Conservation (phyloP, 1,140 invertebrate genomes). For the Drosophila bipectinata region DNA sequence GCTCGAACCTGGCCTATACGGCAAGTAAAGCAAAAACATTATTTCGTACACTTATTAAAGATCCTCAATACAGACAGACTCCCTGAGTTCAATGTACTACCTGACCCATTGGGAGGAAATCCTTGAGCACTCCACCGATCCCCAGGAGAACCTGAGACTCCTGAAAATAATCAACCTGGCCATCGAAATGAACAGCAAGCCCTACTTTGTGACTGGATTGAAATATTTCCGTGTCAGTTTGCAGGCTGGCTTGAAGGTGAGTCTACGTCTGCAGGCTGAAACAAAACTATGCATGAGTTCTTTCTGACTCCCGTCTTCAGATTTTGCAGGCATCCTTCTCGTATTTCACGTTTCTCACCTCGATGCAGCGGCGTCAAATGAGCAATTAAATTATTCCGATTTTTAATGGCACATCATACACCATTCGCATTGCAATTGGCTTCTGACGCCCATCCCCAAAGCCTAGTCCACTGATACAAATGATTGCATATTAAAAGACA, state of each 20-base stretch:
- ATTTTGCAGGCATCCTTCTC: slow-evolving; percentile 63
- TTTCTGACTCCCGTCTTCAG: slow-evolving; percentile 15
- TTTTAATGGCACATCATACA: slow-evolving; percentile 43
- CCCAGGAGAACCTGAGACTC: slow-evolving; percentile 56
- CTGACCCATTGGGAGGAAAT: slow-evolving; percentile 62
- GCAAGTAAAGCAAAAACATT: slow-evolving; percentile 9
- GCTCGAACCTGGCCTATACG: slow-evolving; percentile 49
- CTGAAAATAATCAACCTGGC: slow-evolving; percentile 64
- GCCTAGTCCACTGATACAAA: slow-evolving; percentile 50
- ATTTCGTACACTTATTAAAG: background rate
- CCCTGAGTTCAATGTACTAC: slow-evolving; percentile 63
- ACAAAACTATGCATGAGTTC: background rate
- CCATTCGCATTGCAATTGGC: background rate
- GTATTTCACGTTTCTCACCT: slow-evolving; percentile 65
- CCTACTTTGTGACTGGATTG: slow-evolving; percentile 63
- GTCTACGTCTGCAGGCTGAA: background rate
- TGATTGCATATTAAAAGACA: slow-evolving; percentile 80
- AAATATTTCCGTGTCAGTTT: slow-evolving; percentile 73
- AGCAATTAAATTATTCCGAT: slow-evolving; percentile 60
- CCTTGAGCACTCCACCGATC: slow-evolving; percentile 55
- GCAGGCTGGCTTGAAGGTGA: slow-evolving; percentile 60
- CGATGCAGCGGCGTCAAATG: slow-evolving; percentile 60
- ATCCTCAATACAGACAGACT: slow-evolving; percentile 44
- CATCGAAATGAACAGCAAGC: slow-evolving; percentile 68
- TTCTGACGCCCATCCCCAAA: slow-evolving; percentile 17